These are phyloP conservation scores for Ctenosaura bakeri DNA, from an alignment of 2,797 vertebrate genomes.

Conservation along the genomic window DNA sequence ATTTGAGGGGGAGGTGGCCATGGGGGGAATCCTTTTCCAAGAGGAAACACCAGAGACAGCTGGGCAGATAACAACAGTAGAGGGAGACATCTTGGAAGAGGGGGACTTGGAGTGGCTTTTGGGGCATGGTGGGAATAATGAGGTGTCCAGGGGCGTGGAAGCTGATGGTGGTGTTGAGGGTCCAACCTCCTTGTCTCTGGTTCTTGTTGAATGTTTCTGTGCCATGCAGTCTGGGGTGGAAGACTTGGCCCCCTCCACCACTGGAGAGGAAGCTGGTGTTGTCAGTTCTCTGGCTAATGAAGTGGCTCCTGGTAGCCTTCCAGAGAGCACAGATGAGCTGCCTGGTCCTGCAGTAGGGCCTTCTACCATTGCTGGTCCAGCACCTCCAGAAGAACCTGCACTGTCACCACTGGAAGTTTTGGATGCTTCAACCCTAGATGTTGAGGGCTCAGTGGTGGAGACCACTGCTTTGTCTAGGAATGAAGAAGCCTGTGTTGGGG, in stretches of 20 bases:
- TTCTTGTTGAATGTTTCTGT: not conserved
- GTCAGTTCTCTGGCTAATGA: not conserved
- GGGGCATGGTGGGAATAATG: not conserved
- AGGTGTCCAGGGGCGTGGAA: fast-evolving
- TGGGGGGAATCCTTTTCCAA: fast-evolving
- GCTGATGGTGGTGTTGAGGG: too few species aligned
- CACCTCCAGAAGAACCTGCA: not conserved
- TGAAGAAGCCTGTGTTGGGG: not conserved
- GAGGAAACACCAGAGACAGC: not conserved
- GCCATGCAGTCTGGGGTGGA: not conserved
- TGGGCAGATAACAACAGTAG: not conserved
- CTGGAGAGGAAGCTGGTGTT: not conserved
- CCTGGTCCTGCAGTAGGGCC: not conserved
- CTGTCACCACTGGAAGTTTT: not conserved
- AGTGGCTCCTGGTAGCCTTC: not conserved
- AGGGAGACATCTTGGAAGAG: constrained; percentile 15
- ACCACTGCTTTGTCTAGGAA: not conserved
- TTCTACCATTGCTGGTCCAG: fast-evolving
- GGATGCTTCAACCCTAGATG: not conserved
- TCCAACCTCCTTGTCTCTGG: not conserved
- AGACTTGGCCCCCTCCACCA: not conserved
- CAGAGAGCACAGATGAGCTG: not conserved
- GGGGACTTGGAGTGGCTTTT: constrained; percentile 65
- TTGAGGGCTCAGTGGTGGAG: fast-evolving
- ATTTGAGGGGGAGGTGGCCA: not conserved